Base-by-base conservation (phyloP, 2,888 invertebrate genomes). In the Drepanosiphum platanoidis region DNA sequence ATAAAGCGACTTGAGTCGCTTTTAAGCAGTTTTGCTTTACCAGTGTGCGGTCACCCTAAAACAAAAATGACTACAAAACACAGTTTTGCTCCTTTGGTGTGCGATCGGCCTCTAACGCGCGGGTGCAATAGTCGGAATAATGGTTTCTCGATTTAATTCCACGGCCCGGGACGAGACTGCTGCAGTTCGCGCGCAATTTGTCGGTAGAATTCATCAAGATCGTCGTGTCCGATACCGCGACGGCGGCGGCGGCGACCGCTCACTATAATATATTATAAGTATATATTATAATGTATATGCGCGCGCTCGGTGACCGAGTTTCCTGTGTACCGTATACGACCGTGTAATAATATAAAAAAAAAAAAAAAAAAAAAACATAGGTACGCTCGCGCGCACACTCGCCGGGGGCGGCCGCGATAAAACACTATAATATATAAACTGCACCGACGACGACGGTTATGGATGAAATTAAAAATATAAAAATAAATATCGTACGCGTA, bases 181-280 rank as follows among this genome's bases (percentile, higher is more conserved):
- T 4, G n/a, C 22, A 4, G 52, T 61, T 71, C 61, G 32, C 71
- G 36, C 71, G 34, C 81, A 72, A 82, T 61, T 82, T 82, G 81
- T 82, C 71, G 39, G 61, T 22, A 32, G n/a, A 61, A 82, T 64
- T 36, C 81, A 42, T 72, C 81, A 32, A 82, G 81, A 82, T 82
- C 61, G 81, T 61, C 81, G 61, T 61, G 39, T 42, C 58, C 30
- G 81, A 81, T 81, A 39, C n/a, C n/a, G 36, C 52, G 18, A 30
- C 71, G 13, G 70, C 68, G 58, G 22, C 64, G 13, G 30, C 27
- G 64, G 13, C 64, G 64, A 64, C 18, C 3, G n/a, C 39, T 7
- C 11, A 13, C 0, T 70, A n/a, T 39, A 1, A 18, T 72, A 32
- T 22, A 22, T 46, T 64, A 30, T 2, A 30, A 11, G 9, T 39